Evolutionary conservation across 1,140 invertebrate genomes (phyloP).

Genomic region (Gonatopus flavifemur): DNA sequence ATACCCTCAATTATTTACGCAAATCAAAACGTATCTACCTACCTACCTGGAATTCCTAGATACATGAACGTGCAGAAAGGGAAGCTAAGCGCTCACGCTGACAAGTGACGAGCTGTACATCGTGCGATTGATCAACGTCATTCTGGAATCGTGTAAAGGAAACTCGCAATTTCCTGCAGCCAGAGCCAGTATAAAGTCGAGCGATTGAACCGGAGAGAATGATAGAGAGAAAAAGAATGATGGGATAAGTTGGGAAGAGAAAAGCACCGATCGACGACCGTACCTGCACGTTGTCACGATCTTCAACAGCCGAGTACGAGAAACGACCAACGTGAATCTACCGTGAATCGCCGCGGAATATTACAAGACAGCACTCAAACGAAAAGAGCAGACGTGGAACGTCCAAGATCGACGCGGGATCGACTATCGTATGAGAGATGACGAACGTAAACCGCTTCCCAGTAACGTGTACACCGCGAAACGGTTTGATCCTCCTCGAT

Average conservation of each 20-base stretch:
- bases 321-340: constrained; percentile 16
- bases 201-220: too few species aligned
- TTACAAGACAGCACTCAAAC: constrained; percentile 9
- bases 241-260: too few species aligned
- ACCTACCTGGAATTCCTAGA: too few species aligned
- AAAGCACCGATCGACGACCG: too few species aligned
- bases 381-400: too few species aligned
- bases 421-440: constrained; percentile 22
- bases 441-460: constrained; percentile 19
- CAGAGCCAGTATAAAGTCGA: too few species aligned
- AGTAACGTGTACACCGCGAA: constrained; percentile 9
- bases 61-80: too few species aligned
- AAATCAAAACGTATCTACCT: too few species aligned
- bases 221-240: too few species aligned
- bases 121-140: not conserved
- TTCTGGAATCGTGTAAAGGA: not conserved
- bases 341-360: not conserved
- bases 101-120: not conserved
- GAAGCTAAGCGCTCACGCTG: not conserved
- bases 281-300: constrained; percentile 23
- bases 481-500: constrained; percentile 34
- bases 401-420: too few species aligned
- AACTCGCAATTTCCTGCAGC: too few species aligned
- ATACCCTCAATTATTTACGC: too few species aligned
- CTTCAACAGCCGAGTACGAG: constrained; percentile 10